Evolutionary conservation across 1,140 invertebrate genomes (phyloP).

Genomic region (Antheraea mylitta): DNA sequence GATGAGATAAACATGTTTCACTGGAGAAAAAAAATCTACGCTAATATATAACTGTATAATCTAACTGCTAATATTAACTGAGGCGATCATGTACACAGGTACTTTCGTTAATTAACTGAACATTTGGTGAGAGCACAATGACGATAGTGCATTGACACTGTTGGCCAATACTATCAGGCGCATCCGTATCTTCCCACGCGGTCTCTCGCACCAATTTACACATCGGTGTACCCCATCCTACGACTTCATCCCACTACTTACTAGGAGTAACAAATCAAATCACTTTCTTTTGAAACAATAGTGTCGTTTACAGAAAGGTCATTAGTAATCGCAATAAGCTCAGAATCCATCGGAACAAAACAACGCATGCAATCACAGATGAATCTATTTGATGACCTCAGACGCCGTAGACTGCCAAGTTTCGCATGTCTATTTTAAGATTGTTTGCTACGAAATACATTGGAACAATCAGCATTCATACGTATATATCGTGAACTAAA

Average conservation of each 20-base stretch:
- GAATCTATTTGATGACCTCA: constrained; percentile 29
- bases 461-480: constrained; percentile 10
- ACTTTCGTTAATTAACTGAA: constrained; percentile 21
- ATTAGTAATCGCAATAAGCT: neutral
- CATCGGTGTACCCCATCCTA: constrained; percentile 32
- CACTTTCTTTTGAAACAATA: neutral
- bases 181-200: constrained; percentile 58
- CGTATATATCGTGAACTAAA: neutral
- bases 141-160: constrained; percentile 50
- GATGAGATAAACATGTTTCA: neutral
- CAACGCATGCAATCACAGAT: constrained; percentile 16
- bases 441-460: constrained; percentile 16
- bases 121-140: constrained; percentile 15
- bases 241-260: constrained; percentile 37
- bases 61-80: neutral
- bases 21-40: neutral
- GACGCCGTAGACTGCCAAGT: constrained; percentile 33
- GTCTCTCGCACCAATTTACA: constrained; percentile 50
- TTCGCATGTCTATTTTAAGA: constrained; percentile 39
- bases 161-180: constrained; percentile 39
- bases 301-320: neutral
- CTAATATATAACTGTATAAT: neutral
- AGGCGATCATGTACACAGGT: constrained; percentile 4
- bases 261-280: constrained; percentile 11
- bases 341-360: neutral